Conservation (phyloP, 2,888 invertebrate species). For the Leucozona laternaria region DNA sequence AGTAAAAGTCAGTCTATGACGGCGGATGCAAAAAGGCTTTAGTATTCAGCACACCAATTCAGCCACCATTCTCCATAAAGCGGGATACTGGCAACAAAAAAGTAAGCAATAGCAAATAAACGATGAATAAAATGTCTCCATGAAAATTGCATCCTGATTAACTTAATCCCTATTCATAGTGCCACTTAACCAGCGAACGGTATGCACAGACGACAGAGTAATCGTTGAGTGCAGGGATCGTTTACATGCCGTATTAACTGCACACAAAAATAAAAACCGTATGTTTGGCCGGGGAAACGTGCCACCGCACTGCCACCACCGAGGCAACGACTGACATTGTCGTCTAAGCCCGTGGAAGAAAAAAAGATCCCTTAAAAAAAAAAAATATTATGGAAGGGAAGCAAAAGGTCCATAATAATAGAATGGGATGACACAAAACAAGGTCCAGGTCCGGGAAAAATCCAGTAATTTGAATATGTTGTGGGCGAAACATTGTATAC, state of each 20-base stretch:
- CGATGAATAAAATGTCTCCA: conserved; percentile 59
- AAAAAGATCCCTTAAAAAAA: not conserved
- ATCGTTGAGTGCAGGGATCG: conserved; percentile 69
- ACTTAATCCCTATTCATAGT: conserved; percentile 73
- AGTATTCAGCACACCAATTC: not conserved
- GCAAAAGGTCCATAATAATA: conserved; percentile 13
- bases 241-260: conserved; percentile 72
- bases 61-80: not conserved
- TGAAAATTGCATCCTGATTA: conserved; percentile 73
- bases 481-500: conserved; percentile 46
- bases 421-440: conserved; percentile 5
- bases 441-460: conserved; percentile 36
- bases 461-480: conserved; percentile 60
- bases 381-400: conserved; percentile 11
- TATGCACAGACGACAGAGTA: conserved; percentile 47
- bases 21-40: not conserved
- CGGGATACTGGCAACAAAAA: not conserved
- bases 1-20: conserved; percentile 9
- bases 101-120: conserved; percentile 45
- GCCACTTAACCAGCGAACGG: conserved; percentile 58
- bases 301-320: not conserved
- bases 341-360: not conserved
- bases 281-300: conserved; percentile 41
- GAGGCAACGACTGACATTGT: not conserved
- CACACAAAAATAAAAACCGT: conserved; percentile 42